Percentiles rank a stretch among this genome's conserved stretches.
phyloP scores from a whole-genome alignment of 2,113 vertebrate species.

The Terrapene triunguis region DNA sequence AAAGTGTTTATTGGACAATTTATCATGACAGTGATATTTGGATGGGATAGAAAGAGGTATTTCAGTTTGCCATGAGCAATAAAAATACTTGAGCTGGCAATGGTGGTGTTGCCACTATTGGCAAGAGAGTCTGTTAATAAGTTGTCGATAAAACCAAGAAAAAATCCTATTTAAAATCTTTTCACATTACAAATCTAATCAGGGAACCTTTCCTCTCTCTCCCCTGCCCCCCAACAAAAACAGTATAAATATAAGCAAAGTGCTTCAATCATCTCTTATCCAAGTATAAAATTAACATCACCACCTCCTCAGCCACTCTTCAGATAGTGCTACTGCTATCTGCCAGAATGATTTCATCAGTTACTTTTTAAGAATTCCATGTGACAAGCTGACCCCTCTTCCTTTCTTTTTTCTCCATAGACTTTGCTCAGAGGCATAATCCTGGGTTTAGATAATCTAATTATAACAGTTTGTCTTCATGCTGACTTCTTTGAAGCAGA shows the following conservation, averaged over 20 bases:
- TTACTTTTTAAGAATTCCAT: neutral
- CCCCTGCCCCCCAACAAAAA: neutral
- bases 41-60: constrained; percentile 4
- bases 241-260: neutral
- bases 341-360: neutral
- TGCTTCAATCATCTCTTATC: neutral
- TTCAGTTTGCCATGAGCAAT: constrained; percentile 31
- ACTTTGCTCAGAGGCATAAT: neutral
- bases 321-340: neutral
- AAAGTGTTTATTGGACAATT: neutral
- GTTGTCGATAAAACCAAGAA: neutral
- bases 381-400: neutral
- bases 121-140: neutral
- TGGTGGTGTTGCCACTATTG: neutral
- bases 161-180: neutral
- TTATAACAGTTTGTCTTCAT: neutral
- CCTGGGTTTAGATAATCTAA: neutral
- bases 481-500: neutral
- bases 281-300: neutral
- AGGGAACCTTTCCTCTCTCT: neutral
- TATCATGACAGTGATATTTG: constrained; percentile 15
- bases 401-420: neutral
- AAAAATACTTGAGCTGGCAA: constrained; percentile 25
- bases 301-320: neutral
- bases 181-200: neutral